Evolutionary conservation across 37 sponge, comb jelly and placozoan genomes (phyloP).

Genomic region (Ianthella basta): DNA sequence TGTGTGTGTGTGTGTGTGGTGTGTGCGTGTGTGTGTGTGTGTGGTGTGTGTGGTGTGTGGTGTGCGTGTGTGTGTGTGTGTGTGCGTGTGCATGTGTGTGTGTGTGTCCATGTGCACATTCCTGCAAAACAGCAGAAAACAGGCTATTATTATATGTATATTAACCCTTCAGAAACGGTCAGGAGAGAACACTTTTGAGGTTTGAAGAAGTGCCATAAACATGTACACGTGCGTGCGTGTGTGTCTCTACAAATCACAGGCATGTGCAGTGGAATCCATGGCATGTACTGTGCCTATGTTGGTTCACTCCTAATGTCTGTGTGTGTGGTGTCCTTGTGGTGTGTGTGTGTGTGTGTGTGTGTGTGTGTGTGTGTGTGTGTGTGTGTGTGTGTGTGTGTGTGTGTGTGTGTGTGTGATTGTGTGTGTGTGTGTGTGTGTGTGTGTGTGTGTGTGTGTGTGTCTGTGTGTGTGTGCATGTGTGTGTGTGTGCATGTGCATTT

Average conservation of each 20-base stretch:
- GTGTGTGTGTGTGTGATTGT: constrained; percentile 15
- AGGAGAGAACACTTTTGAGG: too few species aligned
- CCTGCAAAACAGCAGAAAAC: too few species aligned
- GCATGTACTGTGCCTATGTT: too few species aligned
- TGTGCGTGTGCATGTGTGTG: not conserved
- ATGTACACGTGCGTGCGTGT: not conserved
- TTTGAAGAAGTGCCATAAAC: too few species aligned
- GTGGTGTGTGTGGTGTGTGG: too few species aligned
- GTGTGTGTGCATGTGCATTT: constrained; percentile 23
- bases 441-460: constrained; percentile 13
- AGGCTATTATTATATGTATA: too few species aligned
- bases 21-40: too few species aligned
- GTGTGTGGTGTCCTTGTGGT: constrained; percentile 2
- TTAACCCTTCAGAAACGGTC: too few species aligned
- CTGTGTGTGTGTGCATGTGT: constrained; percentile 37
- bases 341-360: constrained; percentile 33
- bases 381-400: constrained; percentile 43
- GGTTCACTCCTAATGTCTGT: constrained; percentile 9
- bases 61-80: not conserved
- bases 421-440: constrained; percentile 13
- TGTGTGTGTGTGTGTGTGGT: too few species aligned
- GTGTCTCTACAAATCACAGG: not conserved
- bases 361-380: constrained; percentile 32
- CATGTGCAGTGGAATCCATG: too few species aligned
- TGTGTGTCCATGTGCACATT: not conserved